A percentile compares a stretch with the other conserved stretches of the same genome.
Evolutionary conservation across 2,888 invertebrate genomes (phyloP).

Genomic region (Flexamia atlantica): DNA sequence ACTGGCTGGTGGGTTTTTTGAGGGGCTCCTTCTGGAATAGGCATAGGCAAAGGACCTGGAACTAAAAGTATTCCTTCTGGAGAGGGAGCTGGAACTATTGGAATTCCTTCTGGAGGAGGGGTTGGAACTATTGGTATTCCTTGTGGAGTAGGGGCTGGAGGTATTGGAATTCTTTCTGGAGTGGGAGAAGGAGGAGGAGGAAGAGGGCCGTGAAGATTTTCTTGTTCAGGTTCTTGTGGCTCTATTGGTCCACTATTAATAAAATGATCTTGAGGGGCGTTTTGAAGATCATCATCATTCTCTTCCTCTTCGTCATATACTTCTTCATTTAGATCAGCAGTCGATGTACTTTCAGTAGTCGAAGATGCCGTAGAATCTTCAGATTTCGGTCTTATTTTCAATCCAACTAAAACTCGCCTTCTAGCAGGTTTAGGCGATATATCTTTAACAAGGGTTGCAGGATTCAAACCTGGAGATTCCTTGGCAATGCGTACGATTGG

Average conservation of each 20-base stretch:
- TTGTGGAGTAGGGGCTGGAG: neutral
- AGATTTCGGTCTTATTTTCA: neutral
- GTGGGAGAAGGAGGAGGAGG: neutral
- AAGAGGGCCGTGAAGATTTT: neutral
- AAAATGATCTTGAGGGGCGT: neutral
- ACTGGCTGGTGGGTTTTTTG: neutral
- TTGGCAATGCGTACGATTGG: neutral
- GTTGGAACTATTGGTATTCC: too few relatives aligned
- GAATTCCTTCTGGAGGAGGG: too few relatives aligned
- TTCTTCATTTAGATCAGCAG: neutral
- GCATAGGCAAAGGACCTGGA: neutral
- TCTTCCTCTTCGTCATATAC: neutral
- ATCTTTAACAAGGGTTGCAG: neutral
- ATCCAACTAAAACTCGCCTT: neutral
- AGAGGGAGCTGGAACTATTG: neutral
- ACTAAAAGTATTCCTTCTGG: too few relatives aligned
- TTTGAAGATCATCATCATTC: neutral
- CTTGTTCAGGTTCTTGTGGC: neutral
- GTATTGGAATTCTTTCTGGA: neutral
- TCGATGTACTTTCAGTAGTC: neutral
- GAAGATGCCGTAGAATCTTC: neutral
- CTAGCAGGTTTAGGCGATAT: neutral
- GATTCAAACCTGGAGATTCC: neutral
- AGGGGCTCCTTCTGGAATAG: neutral
- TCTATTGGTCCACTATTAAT: neutral